These are phyloP conservation scores for Crocidura indochinensis DNA, from an alignment of 2,797 vertebrate genomes.

Conservation along the genomic window DNA sequence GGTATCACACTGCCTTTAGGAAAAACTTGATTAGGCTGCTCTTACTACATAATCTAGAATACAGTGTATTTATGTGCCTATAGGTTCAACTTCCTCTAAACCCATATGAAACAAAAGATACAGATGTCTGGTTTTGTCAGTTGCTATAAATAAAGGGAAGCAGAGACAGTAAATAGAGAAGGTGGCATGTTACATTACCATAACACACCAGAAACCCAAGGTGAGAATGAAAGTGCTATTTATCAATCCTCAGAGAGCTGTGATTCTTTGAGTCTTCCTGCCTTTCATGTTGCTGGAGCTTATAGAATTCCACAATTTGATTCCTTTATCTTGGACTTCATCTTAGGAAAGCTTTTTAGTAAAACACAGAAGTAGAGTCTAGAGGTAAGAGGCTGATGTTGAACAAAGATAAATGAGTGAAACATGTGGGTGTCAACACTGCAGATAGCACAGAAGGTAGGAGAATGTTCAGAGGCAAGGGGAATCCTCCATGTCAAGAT, in stretches of 20 bases:
- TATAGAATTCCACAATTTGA: slow-evolving; percentile 77
- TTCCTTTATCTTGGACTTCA: slow-evolving; percentile 79
- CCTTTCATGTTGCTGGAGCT: slow-evolving; percentile 72
- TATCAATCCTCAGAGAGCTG: slow-evolving; percentile 73
- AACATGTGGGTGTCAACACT: slow-evolving; percentile 38
- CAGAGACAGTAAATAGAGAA: slow-evolving; percentile 84
- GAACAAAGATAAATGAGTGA: slow-evolving; percentile 71
- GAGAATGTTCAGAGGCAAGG: slow-evolving; percentile 52
- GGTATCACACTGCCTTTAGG: slow-evolving; percentile 57
- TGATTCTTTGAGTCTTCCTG: slow-evolving; percentile 79
- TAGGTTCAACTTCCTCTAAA: slow-evolving; percentile 64
- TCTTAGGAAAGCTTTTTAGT: slow-evolving; percentile 83
- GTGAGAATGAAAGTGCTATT: slow-evolving; percentile 79
- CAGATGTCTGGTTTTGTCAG: slow-evolving; percentile 79
- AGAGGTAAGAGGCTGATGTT: slow-evolving; percentile 59
- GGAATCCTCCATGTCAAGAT: slow-evolving; percentile 50
- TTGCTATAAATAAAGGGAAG: slow-evolving; percentile 84
- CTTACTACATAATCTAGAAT: slow-evolving; percentile 87
- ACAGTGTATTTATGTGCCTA: slow-evolving; percentile 80
- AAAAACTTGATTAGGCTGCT: slow-evolving; percentile 86
- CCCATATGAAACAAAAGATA: slow-evolving; percentile 70
- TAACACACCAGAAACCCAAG: slow-evolving; percentile 78
- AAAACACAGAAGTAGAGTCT: slow-evolving; percentile 77
- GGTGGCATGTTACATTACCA: slow-evolving; percentile 78
- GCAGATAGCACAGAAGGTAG: slow-evolving; percentile 44